Conservation (phyloP, 2,888 invertebrate genomes). For the Hybos culiciformis region DNA sequence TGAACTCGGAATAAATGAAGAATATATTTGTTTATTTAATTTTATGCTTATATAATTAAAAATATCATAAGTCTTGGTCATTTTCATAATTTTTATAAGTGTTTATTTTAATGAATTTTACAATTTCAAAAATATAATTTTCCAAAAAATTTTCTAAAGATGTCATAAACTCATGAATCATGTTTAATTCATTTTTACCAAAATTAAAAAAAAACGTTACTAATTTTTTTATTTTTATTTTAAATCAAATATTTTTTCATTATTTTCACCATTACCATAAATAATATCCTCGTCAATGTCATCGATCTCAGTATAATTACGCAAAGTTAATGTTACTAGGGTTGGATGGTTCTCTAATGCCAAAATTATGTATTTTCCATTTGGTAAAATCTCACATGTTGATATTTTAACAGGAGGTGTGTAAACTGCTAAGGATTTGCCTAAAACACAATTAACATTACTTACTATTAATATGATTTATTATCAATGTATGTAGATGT, state of each 20-base stretch:
- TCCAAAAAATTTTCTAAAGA: neutral
- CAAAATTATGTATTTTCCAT: conserved; percentile 55
- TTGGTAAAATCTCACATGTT: conserved; percentile 61
- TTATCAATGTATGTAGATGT: too few relatives aligned
- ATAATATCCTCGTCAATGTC: conserved; percentile 23
- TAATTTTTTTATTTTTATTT: conserved; percentile 11
- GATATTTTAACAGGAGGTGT: conserved; percentile 61
- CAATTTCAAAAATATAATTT: neutral
- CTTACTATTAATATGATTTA: too few relatives aligned
- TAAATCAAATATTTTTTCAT: conserved; percentile 45
- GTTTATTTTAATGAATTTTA: neutral
- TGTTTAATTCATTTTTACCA: neutral
- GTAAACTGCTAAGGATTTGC: conserved; percentile 63
- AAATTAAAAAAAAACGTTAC: neutral
- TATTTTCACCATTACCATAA: conserved; percentile 44
- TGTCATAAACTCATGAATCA: too few relatives aligned
- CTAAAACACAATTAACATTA: too few relatives aligned
- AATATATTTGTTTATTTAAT: neutral
- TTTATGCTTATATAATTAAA: neutral
- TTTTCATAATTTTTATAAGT: neutral
- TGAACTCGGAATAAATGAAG: neutral
- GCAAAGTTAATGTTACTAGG: conserved; percentile 50
- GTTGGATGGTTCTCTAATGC: conserved; percentile 52
- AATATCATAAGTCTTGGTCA: conserved; percentile 1
- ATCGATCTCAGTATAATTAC: conserved; percentile 24